Percentiles rank a stretch among this genome's conserved stretches.
Conservation (phyloP, 2,888 invertebrate species). For the Ceratothoa steindachneri region DNA sequence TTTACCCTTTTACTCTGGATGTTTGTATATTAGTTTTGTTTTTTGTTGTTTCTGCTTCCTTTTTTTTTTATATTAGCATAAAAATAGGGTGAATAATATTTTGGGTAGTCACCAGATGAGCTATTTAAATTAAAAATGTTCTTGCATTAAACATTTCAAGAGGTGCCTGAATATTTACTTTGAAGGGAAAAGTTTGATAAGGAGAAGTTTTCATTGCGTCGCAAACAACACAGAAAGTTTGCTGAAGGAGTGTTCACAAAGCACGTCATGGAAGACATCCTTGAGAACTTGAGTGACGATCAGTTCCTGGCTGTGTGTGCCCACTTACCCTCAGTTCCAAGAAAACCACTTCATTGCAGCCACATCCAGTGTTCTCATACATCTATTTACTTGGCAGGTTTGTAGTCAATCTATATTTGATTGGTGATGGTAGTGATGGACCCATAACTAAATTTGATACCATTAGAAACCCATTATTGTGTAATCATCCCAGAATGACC, state of each 20-base stretch:
- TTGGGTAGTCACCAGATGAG: too few species aligned
- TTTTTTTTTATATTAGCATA: too few species aligned
- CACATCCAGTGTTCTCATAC: constrained; percentile 20
- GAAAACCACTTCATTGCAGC: constrained; percentile 5
- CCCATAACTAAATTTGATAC: too few species aligned
- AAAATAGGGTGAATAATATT: too few species aligned
- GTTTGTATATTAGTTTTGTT: too few species aligned
- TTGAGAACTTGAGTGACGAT: constrained; percentile 23
- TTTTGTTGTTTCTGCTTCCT: not conserved
- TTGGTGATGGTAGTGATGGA: too few species aligned
- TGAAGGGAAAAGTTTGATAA: constrained; percentile 21
- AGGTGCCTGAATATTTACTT: not conserved
- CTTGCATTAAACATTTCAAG: too few species aligned
- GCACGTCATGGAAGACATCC: constrained; percentile 23
- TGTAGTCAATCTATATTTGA: not conserved
- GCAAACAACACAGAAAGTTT: constrained; percentile 25
- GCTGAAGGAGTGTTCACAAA: constrained; percentile 24
- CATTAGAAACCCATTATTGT: too few species aligned
- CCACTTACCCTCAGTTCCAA: constrained; percentile 16
- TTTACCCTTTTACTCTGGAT: too few species aligned
- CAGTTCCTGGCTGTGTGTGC: constrained; percentile 24
- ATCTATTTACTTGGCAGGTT: constrained; percentile 31
- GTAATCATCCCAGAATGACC: too few species aligned
- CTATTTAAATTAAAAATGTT: too few species aligned
- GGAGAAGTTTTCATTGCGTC: constrained; percentile 18